Evolutionary conservation across 2,113 vertebrate genomes (phyloP), one percentile per base, ranked within the genome.

Genomic region (Brachyistius frenatus): DNA sequence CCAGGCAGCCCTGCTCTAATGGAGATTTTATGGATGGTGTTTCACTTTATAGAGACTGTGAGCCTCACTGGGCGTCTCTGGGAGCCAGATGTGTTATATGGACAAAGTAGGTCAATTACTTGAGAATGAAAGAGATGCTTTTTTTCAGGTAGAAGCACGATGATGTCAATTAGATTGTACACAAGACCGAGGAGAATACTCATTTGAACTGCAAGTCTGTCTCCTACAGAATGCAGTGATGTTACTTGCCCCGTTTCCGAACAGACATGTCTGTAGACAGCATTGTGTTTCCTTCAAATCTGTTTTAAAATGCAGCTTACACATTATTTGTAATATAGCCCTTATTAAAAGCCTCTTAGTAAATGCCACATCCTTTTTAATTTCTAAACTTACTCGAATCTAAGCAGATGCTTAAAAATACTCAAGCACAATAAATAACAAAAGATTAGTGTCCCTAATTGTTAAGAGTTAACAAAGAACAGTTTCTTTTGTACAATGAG

Each of bases 21-120:
- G 92, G 91, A 93, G 91, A 91, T 92, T 93, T 93, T 93, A 93
- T 93, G 90, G 91, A 91, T 78, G 89, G 85, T 86, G 89, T 91
- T 92, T 87, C 85, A 88, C 88, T 93, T 93, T 91, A 93, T 89
- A 83, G 91, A 89, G 86, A 89, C 84, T 68, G 78, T 73, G 80
- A 76, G 76, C 66, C 78, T 83, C 79, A 84, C 66, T 31, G 74
- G 41, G 41, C 23, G 3, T 81, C 86, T 92, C 90, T 93, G 92
- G 84, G 84, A 90, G 76, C 91, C 92, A 93, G 90, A 93, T 93
- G 91, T 91, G 87, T 89, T 80, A 66, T 78, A 65, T 58, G 65
- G 76, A 78, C 61, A 73, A 86, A 81, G 75, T 49, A 57, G 68
- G 78, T 88, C 87, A 92, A 91, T 90, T 90, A 90, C 85, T 78